Percentiles rank a stretch among this genome's conserved stretches.
Evolutionary conservation across 1,140 invertebrate species (phyloP).

Genomic region (Mercenaria mercenaria): DNA sequence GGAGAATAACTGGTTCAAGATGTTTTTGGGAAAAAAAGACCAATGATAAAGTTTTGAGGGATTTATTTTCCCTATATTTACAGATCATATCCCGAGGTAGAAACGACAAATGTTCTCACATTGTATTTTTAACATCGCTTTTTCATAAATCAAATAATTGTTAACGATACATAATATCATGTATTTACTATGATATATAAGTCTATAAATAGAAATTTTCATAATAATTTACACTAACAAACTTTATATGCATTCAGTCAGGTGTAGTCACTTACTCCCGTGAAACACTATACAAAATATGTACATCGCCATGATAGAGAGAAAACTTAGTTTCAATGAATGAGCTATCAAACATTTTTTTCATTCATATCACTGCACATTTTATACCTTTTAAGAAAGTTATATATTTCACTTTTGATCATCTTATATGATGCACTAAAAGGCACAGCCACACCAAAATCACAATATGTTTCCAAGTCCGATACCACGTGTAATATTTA

Average conservation of each 20-base stretch:
- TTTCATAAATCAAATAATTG: slow-evolving; percentile 25
- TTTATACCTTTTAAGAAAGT: background rate
- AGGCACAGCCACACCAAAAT: slow-evolving; percentile 53
- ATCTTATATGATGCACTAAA: slow-evolving; percentile 48
- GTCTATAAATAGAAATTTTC: slow-evolving; percentile 39
- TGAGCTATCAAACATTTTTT: background rate
- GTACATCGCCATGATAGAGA: background rate
- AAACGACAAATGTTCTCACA: slow-evolving; percentile 28
- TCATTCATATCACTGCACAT: slow-evolving; percentile 5
- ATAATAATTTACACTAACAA: slow-evolving; percentile 29
- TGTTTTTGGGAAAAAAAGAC: too few relatives aligned
- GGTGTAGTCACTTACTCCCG: background rate
- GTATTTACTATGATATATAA: slow-evolving; percentile 46
- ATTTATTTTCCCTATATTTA: slow-evolving; percentile 57
- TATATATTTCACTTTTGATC: slow-evolving; percentile 48
- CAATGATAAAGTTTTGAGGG: slow-evolving; percentile 14
- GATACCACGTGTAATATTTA: slow-evolving; percentile 33
- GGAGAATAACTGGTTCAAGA: too few relatives aligned
- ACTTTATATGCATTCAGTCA: background rate
- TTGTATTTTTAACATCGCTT: slow-evolving; percentile 32
- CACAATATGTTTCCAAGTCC: slow-evolving; percentile 40
- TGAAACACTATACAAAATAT: background rate
- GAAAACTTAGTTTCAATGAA: background rate
- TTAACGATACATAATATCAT: slow-evolving; percentile 38
- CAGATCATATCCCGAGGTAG: slow-evolving; percentile 61